Percentiles rank a stretch among this genome's conserved stretches.
phyloP scores from a whole-genome alignment of 1,140 invertebrate genomes.

The Drosophila pseudoananassae region DNA sequence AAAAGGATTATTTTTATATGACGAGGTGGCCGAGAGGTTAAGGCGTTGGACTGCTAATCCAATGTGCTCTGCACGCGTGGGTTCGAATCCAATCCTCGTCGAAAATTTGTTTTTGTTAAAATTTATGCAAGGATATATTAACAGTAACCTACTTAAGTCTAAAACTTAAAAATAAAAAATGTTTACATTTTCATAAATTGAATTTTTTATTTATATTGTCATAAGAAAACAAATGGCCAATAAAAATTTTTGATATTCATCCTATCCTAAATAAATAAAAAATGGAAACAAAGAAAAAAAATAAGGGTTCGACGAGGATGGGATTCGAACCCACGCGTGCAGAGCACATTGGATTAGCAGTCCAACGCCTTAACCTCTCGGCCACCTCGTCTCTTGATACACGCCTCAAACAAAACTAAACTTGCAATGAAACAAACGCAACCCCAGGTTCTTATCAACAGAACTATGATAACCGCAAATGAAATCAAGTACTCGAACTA shows the following conservation, averaged over 20 bases:
- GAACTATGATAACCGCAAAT: slow-evolving; percentile 1
- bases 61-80: slow-evolving; percentile 91
- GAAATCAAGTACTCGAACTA: slow-evolving; percentile 10
- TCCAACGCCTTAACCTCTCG: slow-evolving; percentile 96
- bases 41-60: slow-evolving; percentile 94
- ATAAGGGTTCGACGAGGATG: slow-evolving; percentile 89
- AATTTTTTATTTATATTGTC: too few species aligned
- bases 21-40: slow-evolving; percentile 96
- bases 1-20: slow-evolving; percentile 50
- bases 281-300: not conserved
- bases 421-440: not conserved
- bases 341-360: slow-evolving; percentile 90
- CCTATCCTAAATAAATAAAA: not conserved
- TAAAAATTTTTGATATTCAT: not conserved
- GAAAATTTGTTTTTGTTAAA: slow-evolving; percentile 48
- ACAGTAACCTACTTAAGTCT: not conserved
- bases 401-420: not conserved
- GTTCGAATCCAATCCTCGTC: slow-evolving; percentile 96
- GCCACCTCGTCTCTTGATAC: slow-evolving; percentile 89
- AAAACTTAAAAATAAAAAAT: not conserved
- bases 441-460: slow-evolving; percentile 17
- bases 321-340: slow-evolving; percentile 95
- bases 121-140: not conserved
- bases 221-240: not conserved
- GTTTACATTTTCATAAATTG: too few species aligned